Percentiles rank a stretch among this genome's conserved stretches.
phyloP scores from a whole-genome alignment of 2,113 vertebrate species.

The Neomonachus schauinslandi region DNA sequence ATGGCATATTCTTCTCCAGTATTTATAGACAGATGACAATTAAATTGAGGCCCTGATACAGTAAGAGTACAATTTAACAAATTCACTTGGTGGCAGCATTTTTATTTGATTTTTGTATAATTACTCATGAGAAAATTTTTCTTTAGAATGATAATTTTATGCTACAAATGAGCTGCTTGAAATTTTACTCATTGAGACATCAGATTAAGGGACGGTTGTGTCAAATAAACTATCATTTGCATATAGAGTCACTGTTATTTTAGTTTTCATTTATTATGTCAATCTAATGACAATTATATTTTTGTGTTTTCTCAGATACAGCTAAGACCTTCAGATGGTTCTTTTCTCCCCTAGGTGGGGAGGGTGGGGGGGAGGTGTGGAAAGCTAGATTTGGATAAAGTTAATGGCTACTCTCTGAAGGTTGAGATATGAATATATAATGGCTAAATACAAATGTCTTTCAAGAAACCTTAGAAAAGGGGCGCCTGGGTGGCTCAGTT shows the following conservation, averaged over 20 bases:
- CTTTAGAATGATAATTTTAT: slow-evolving; percentile 42
- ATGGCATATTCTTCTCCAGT: slow-evolving; percentile 59
- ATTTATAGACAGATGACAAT: slow-evolving; percentile 70
- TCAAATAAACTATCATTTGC: slow-evolving; percentile 26
- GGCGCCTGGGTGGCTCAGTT: not conserved
- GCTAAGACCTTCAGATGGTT: not conserved
- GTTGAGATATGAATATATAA: not conserved
- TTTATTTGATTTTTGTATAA: slow-evolving; percentile 58
- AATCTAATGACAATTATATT: not conserved
- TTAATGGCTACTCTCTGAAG: not conserved
- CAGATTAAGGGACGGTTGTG: slow-evolving; percentile 35
- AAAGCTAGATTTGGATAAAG: not conserved
- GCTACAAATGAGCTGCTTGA: slow-evolving; percentile 46
- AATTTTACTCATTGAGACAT: slow-evolving; percentile 41
- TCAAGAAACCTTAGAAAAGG: not conserved
- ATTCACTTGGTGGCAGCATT: slow-evolving; percentile 48
- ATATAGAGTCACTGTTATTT: slow-evolving; percentile 18
- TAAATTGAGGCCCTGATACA: slow-evolving; percentile 34
- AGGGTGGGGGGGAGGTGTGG: too few relatives aligned
- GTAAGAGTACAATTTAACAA: slow-evolving; percentile 55
- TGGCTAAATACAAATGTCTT: slow-evolving; percentile 19
- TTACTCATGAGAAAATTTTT: slow-evolving; percentile 40
- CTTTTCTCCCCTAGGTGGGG: not conserved
- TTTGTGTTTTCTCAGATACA: not conserved
- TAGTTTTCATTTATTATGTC: slow-evolving; percentile 7